Base-by-base conservation (phyloP, 2,113 vertebrate species). In the Coptodon rendalli region DNA sequence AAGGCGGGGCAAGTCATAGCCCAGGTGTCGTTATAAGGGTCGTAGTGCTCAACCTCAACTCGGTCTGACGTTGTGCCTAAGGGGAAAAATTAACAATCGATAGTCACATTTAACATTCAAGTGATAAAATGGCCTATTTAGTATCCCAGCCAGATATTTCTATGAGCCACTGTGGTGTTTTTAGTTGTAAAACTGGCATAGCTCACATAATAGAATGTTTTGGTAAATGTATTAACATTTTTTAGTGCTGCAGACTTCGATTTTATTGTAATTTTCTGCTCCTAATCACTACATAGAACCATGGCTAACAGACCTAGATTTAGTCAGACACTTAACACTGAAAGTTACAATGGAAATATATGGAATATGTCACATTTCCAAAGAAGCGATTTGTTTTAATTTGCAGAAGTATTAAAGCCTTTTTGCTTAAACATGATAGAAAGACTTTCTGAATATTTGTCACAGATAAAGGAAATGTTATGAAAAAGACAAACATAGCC, bases 41-140 rank as follows among this genome's bases (percentile, higher is more conserved):
- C 98, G 0, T 99, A 99, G 86, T 97, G 96, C 87, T 99, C 99
- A 40, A 98, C 97, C 80, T 99, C 98, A 68, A 99, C 98, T 2
- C 87, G 61, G 0, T 97, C 96, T 91, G 96, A 94, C 0, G 97
- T 95, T 0, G 98, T 99, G 40, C 98, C 99, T 99, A 14, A 91
- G 22, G 27, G 34, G 22, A 92, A 79, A 90, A 22, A 56, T 71
- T 78, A 52, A 78, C 2, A 7, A 50, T 6, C 1, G 17, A 78
- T 31, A 13, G 16, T 78, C 43, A 31, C 14, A 19, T 61, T 48
- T 34, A 45, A 80, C 71, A 48, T 31, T 78, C 16, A 31, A 31
- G 45, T 50, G 45, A 19, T 10, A 2, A 29, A 78, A 29, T 50
- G 10, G 7, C 24, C 50, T 17, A 52, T 78, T 52, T 52, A 78